These are phyloP conservation scores for Tangara arthus DNA, from an alignment of 2,797 vertebrate species.

Conservation along the genomic window DNA sequence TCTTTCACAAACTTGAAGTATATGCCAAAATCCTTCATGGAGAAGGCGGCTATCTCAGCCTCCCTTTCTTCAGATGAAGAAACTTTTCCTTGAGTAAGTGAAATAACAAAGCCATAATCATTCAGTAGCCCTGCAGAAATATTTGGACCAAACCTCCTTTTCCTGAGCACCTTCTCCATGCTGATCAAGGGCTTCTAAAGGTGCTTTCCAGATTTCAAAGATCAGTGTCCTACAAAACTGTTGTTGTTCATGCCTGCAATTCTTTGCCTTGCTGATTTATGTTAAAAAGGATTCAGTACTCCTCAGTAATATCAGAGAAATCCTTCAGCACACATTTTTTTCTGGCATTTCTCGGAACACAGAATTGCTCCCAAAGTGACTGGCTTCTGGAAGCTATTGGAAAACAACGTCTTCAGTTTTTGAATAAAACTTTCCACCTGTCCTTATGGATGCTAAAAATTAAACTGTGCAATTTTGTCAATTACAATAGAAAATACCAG, in stretches of 20 bases:
- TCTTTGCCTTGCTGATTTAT: conserved; percentile 7
- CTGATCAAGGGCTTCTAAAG: neutral
- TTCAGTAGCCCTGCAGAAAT: neutral
- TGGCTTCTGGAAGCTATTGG: conserved; percentile 47
- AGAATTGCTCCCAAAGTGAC: conserved; percentile 47
- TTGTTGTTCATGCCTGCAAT: neutral
- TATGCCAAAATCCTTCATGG: neutral
- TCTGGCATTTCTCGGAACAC: conserved; percentile 8
- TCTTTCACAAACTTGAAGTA: conserved; percentile 7
- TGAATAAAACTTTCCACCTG: conserved; percentile 61
- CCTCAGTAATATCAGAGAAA: neutral
- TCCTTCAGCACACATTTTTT: conserved; percentile 29
- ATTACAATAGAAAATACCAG: conserved; percentile 25
- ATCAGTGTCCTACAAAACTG: neutral
- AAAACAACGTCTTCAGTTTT: conserved; percentile 29
- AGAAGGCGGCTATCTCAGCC: neutral
- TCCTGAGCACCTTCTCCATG: neutral
- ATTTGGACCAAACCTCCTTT: neutral
- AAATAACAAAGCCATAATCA: neutral
- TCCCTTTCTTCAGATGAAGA: neutral
- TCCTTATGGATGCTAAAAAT: conserved; percentile 41
- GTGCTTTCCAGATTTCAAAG: neutral
- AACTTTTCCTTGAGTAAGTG: neutral
- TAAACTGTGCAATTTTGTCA: conserved; percentile 35
- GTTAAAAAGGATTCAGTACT: neutral